Evolutionary conservation across 1,140 invertebrate species (phyloP), one percentile per base, ranked within the genome.

Genomic region (Heterodera schachtii): DNA sequence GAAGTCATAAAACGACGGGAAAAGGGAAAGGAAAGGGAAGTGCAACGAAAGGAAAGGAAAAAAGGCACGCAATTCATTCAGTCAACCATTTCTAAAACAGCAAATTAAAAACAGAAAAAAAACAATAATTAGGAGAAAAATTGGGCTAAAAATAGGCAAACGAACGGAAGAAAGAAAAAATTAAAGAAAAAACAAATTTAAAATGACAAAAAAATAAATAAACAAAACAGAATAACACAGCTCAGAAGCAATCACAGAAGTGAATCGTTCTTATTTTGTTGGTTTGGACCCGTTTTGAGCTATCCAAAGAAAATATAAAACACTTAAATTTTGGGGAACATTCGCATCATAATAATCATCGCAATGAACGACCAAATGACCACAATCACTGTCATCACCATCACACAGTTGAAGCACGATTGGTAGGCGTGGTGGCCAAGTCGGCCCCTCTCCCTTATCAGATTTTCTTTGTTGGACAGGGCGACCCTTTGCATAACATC

Each of bases 361-460:
- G 70, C 79, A 69, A 89, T 80, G 74, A 89, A 90, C 3, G 81
- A 81, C 87, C 84, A 86, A 49, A 90, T 83, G 4, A 89, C 83
- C 19, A 89, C 52, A 41, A 89, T 60, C 21, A 88, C 82, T 13
- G 88, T 78, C 19, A 86, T 75, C 43, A 89, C 43, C 75, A 89
- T 82, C 52, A 87, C 81, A 49, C 87, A 88, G 69, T 90, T 84
- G 64, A 88, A 86, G 60, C 89, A 90, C 41, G 87, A 90, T 73
- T 82, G 81, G 67, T 89, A 87, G 21, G 89, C 87, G 75, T 89
- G 83, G 79, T 86, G 84, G 60, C 80, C 86, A 3, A 90, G 75
- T 1, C 88, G 86, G 13, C 80, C 74, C 41, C 81, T 78, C 77
- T 88, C 84, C 46, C 83, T n/a, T n/a, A 73, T 79, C n/a, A 87